These are phyloP conservation scores for Sinotaia quadrata DNA, from an alignment of 2,888 invertebrate genomes.

Conservation along the genomic window DNA sequence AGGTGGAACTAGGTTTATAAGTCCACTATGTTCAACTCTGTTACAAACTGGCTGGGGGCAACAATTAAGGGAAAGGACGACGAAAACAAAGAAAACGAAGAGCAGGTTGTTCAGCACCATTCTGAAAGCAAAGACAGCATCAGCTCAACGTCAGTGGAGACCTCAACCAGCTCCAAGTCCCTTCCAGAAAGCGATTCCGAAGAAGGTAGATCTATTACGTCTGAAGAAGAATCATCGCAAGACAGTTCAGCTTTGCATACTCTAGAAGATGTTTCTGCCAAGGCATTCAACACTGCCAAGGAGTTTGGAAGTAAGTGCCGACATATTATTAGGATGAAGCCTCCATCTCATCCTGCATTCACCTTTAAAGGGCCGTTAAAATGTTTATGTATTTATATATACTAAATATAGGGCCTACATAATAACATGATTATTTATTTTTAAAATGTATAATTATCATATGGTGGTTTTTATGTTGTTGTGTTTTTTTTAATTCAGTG, in stretches of 20 bases:
- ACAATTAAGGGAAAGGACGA: constrained; percentile 51
- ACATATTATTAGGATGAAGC: too few relatives aligned
- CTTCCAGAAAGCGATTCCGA: constrained; percentile 39
- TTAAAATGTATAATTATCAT: too few relatives aligned
- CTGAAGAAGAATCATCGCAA: constrained; percentile 39
- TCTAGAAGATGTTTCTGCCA: constrained; percentile 67
- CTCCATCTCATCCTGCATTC: too few relatives aligned
- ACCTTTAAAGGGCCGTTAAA: too few relatives aligned
- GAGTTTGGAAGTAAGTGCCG: constrained; percentile 68
- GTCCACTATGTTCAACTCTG: constrained; percentile 57
- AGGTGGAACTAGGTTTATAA: constrained; percentile 2
- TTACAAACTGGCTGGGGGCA: constrained; percentile 63
- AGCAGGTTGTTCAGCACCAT: constrained; percentile 24
- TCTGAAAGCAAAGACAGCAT: constrained; percentile 42
- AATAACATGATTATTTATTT: too few relatives aligned
- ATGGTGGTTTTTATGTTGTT: too few relatives aligned
- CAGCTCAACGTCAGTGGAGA: constrained; percentile 38
- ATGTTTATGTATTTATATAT: too few relatives aligned
- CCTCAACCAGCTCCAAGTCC: constrained; percentile 38
- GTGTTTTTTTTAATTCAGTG: too few relatives aligned
- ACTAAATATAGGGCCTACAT: too few relatives aligned
- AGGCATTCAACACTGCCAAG: constrained; percentile 67
- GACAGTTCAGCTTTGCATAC: constrained; percentile 55
- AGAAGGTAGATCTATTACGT: constrained; percentile 34
- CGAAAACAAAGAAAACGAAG: constrained; percentile 45